Conservation (phyloP, 2,888 invertebrate species). For the Cetonia aurata region DNA sequence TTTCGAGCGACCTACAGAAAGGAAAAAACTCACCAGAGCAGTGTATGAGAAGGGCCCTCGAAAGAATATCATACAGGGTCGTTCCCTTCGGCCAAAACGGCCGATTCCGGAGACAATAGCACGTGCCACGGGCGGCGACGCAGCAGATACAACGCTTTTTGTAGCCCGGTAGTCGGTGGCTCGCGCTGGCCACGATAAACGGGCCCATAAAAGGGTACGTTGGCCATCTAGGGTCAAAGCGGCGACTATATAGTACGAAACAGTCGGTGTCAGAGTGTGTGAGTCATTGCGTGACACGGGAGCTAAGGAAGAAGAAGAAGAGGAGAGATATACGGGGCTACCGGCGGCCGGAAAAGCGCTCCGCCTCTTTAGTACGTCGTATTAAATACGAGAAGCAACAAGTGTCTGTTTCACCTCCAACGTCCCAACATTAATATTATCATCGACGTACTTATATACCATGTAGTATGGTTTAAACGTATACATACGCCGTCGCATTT, state of each 20-base stretch:
- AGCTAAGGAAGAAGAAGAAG: not conserved
- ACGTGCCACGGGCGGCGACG: conserved; percentile 59
- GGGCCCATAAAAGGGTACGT: conserved; percentile 61
- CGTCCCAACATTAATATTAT: too few species aligned
- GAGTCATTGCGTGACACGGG: not conserved
- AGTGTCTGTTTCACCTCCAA: not conserved
- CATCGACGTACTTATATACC: too few species aligned
- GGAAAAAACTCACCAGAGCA: too few species aligned
- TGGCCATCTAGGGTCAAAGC: conserved; percentile 63
- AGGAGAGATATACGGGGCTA: conserved; percentile 6
- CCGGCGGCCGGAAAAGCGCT: too few species aligned
- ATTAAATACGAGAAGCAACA: conserved; percentile 7
- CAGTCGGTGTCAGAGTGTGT: not conserved
- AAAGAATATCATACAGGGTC: too few species aligned
- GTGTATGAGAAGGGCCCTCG: too few species aligned
- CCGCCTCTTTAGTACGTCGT: not conserved
- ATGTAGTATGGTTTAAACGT: too few species aligned
- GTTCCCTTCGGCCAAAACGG: too few species aligned
- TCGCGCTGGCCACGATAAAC: conserved; percentile 57
- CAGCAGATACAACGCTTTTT: conserved; percentile 57
- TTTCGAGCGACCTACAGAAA: too few species aligned
- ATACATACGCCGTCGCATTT: too few species aligned
- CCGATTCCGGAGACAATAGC: conserved; percentile 58
- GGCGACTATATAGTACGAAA: conserved; percentile 3
- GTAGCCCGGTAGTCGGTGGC: conserved; percentile 60